A percentile compares a stretch with the other conserved stretches of the same genome.
phyloP scores from a whole-genome alignment of 1,140 invertebrate genomes.

The Cotesia vestalis region DNA sequence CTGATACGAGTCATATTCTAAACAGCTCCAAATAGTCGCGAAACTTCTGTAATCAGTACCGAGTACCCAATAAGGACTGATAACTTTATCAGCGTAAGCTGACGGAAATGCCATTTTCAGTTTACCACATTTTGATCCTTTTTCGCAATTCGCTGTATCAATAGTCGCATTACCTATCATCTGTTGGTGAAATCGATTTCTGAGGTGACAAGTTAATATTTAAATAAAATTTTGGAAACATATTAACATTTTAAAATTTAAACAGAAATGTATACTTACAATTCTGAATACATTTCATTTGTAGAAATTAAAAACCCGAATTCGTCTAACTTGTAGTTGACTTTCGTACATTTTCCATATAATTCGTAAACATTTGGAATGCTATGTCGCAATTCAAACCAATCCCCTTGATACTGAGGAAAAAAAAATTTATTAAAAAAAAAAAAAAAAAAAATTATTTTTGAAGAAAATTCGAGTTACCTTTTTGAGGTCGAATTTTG shows the following conservation, averaged over 20 bases:
- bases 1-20: constrained; percentile 67
- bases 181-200: constrained; percentile 63
- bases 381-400: constrained; percentile 77
- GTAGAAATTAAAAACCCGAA: constrained; percentile 69
- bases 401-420: constrained; percentile 74
- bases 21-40: constrained; percentile 77
- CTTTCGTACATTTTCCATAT: constrained; percentile 74
- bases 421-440: neutral
- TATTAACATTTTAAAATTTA: no score
- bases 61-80: constrained; percentile 73
- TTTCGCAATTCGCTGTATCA: constrained; percentile 50
- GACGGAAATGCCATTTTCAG: constrained; percentile 67
- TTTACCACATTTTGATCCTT: constrained; percentile 61
- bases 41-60: constrained; percentile 78
- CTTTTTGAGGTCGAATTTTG: neutral
- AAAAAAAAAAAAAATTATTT: no score
- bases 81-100: constrained; percentile 59
- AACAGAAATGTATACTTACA: constrained; percentile 33
- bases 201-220: constrained; percentile 53
- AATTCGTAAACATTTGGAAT: constrained; percentile 72
- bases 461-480: no score
- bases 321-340: constrained; percentile 68
- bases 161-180: constrained; percentile 67
- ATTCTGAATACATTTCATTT: constrained; percentile 67
- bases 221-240: constrained; percentile 46